These are phyloP conservation scores for Scaptomyza cyrtandrae DNA, from an alignment of 2,888 invertebrate genomes.

Conservation along the genomic window DNA sequence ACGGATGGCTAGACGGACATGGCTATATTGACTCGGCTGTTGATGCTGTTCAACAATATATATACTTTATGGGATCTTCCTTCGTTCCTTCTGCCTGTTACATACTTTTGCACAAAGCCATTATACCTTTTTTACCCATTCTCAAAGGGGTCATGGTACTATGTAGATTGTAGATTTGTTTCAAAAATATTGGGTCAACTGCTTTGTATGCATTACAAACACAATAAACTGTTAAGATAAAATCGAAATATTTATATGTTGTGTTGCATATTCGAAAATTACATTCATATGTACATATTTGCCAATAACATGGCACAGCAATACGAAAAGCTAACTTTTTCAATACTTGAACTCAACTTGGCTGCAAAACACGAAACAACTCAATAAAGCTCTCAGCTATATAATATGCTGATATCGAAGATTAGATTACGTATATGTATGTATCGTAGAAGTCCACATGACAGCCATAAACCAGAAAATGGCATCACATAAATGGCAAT, in stretches of 20 bases:
- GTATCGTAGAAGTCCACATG: constrained; percentile 41
- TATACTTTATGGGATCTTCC: too few species aligned
- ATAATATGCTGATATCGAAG: constrained; percentile 51
- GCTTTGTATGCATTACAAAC: background rate
- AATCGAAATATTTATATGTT: background rate
- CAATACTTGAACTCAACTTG: background rate
- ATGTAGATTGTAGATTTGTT: too few species aligned
- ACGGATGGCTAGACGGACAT: too few species aligned
- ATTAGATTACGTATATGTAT: constrained; percentile 18
- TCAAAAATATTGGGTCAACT: background rate
- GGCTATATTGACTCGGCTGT: too few species aligned
- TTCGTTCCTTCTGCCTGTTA: too few species aligned
- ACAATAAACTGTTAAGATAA: background rate
- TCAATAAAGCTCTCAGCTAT: constrained; percentile 22
- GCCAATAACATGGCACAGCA: background rate
- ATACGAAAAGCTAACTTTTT: background rate
- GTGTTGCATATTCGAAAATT: too few species aligned
- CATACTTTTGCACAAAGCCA: too few species aligned
- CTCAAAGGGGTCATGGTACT: too few species aligned
- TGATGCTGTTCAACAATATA: too few species aligned
- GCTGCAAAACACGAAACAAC: constrained; percentile 25
- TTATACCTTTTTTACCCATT: too few species aligned
- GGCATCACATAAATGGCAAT: constrained; percentile 58
- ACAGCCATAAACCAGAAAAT: constrained; percentile 55
- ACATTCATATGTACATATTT: background rate